Conservation (phyloP, 2,888 invertebrate genomes). For the Agriopis leucophaearia region DNA sequence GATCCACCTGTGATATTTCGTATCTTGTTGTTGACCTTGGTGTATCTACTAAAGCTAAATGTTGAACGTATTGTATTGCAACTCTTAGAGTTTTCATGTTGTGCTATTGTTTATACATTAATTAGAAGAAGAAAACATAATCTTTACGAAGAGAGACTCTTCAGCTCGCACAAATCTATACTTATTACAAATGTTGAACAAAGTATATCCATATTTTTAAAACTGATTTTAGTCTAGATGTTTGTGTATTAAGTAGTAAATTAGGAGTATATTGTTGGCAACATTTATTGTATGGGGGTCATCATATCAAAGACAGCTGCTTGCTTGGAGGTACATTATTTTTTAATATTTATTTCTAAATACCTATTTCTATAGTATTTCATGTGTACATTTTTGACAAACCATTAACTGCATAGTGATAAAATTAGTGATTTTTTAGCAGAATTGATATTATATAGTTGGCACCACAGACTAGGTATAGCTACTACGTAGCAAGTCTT, state of each 20-base stretch:
- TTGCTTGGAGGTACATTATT: slow-evolving; percentile 69
- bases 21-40: slow-evolving; percentile 69
- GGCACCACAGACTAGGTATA: too few species aligned
- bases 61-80: slow-evolving; percentile 59
- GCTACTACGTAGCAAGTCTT: too few species aligned
- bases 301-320: slow-evolving; percentile 78
- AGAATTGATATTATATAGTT: too few species aligned
- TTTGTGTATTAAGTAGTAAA: slow-evolving; percentile 7
- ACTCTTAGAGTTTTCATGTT: slow-evolving; percentile 71
- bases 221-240: slow-evolving; percentile 18
- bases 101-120: slow-evolving; percentile 56
- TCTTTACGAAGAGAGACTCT: slow-evolving; percentile 31
- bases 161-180: slow-evolving; percentile 53
- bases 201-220: slow-evolving; percentile 23
- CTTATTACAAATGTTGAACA: slow-evolving; percentile 25
- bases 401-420: too few species aligned
- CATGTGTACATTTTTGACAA: too few species aligned
- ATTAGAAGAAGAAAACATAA: slow-evolving; percentile 46
- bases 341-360: background rate
- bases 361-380: too few species aligned
- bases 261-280: background rate
- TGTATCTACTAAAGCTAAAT: slow-evolving; percentile 69
- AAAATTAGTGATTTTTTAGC: too few species aligned
- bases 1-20: slow-evolving; percentile 82
- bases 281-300: slow-evolving; percentile 78